Conservation (phyloP, 2,113 vertebrate species). For the Leuciscus idus region DNA sequence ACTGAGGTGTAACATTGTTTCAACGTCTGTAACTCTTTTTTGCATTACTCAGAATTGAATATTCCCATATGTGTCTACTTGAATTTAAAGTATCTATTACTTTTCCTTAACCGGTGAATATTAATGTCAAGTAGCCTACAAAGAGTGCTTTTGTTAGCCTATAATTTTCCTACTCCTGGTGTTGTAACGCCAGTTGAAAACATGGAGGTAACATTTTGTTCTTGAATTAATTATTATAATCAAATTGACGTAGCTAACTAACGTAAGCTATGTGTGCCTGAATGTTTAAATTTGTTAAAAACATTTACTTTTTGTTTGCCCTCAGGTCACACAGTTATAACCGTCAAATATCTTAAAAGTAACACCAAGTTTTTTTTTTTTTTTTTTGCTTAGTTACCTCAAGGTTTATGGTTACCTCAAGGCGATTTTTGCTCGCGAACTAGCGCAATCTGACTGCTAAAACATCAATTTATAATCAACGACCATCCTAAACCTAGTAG, state of each 20-base stretch:
- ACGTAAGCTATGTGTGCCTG: not conserved
- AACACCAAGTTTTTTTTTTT: no score
- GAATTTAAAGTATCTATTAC: not conserved
- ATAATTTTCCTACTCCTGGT: not conserved
- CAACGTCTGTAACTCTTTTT: not conserved
- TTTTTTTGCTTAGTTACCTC: no score
- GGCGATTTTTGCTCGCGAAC: not conserved
- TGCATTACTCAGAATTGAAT: no score
- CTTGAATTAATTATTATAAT: not conserved
- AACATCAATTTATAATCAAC: not conserved
- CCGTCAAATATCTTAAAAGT: not conserved
- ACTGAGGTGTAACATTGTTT: not conserved
- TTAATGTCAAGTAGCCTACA: not conserved
- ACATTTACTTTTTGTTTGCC: not conserved
- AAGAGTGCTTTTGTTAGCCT: not conserved
- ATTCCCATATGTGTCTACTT: not conserved
- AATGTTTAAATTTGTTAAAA: not conserved
- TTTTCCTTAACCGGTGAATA: not conserved
- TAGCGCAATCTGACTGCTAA: not conserved
- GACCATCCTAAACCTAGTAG: not conserved
- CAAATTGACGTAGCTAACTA: not conserved
- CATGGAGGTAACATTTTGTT: not conserved
- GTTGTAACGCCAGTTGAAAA: not conserved
- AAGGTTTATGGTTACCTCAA: not conserved
- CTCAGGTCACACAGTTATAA: not conserved